These are phyloP conservation scores for Tiliacea aurago DNA, from an alignment of 2,888 invertebrate species.

Conservation along the genomic window DNA sequence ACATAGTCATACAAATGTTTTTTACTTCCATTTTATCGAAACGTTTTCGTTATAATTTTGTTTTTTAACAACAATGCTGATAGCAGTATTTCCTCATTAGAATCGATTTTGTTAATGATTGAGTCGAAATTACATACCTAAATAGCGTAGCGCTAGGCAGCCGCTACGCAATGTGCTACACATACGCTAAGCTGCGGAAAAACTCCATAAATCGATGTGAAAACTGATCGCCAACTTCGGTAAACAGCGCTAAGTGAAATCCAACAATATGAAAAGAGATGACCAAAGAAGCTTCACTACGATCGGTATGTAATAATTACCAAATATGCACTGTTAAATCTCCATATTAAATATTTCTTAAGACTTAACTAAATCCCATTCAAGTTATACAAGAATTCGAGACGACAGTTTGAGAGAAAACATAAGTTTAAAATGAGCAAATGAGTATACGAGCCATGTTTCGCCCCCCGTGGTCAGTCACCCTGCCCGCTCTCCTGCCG, in stretches of 20 bases:
- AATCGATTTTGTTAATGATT: neutral
- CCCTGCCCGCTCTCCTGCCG: conserved; percentile 73
- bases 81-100: neutral
- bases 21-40: neutral
- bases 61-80: neutral
- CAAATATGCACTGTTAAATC: conserved; percentile 4
- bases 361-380: conserved; percentile 34
- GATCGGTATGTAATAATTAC: conserved; percentile 1
- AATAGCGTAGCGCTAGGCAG: neutral
- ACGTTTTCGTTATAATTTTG: neutral
- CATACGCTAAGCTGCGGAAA: neutral
- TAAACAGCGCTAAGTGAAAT: neutral
- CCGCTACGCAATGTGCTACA: neutral
- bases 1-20: neutral
- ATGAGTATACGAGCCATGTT: conserved; percentile 69
- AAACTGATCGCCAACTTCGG: neutral
- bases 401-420: conserved; percentile 59
- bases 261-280: neutral
- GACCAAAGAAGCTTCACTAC: conserved; percentile 1
- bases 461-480: conserved; percentile 73
- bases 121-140: neutral
- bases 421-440: conserved; percentile 74
- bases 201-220: too few species aligned
- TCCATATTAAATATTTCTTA: conserved; percentile 14
- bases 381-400: conserved; percentile 51